Base-by-base conservation (phyloP, 2,888 invertebrate species). In the Napeogenes sylphis region DNA sequence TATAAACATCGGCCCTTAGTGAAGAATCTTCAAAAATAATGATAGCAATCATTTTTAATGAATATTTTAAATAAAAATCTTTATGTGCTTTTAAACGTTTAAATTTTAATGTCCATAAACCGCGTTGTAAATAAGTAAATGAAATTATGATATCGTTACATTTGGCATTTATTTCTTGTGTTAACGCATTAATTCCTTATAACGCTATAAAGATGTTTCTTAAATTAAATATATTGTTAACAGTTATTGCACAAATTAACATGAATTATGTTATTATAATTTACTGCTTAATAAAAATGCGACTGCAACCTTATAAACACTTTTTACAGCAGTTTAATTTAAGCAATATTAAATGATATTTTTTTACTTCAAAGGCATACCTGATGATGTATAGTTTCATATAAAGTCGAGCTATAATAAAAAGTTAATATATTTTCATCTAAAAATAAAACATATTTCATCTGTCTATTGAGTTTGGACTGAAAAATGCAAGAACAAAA, bases 1-100 rank as follows among this genome's bases (percentile, higher is more conserved):
- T 64, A 76, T 79, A 81, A 76, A 79, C 75, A 71, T 71, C 73
- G 77, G 78, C 62, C 62, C 45, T 58, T 60, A 60, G 56, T 59
- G 62, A 68, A 66, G 64, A 66, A 35, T 61, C 51, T 56, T 42
- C 56, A 45, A 51, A 68, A 66, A 68, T 68, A 64, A 66, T 66
- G 59, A 42, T 55, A 32, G 60, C 55, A 33, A 68, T 68, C 66
- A 68, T 61, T 66, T 66, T 66, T 59, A 66, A 68, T 66, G 62
- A 67, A 60, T 66, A 63, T 64, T 64, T 64, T 64, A 66, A 62
- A 63, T 61, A 63, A 59, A 66, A 66, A 47, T 55, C 30, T 61
- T 59, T 61, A 56, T 63, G 47, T 46, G 42, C 45, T 60, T 63
- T 55, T 60, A 57, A 63, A 58, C 38, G 47, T 12, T 58, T 56